phyloP scores from a whole-genome alignment of 2,113 vertebrate species.

The Erpornis zantholeuca region DNA sequence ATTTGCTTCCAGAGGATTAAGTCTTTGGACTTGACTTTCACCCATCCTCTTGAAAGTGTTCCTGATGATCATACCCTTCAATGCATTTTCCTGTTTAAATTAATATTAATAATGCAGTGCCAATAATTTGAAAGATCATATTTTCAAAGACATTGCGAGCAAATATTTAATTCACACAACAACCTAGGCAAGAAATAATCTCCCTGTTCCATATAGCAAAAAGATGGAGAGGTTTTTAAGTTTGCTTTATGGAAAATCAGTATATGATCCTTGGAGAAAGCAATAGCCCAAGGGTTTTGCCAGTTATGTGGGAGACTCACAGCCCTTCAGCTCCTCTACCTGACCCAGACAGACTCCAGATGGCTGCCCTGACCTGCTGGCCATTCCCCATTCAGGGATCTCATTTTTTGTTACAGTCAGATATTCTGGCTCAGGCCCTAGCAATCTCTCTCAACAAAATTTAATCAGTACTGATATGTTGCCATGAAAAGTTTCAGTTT shows the following conservation, averaged over 20 bases:
- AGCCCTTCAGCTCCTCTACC: background rate
- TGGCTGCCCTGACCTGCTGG: slow-evolving; percentile 37
- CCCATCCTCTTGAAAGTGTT: background rate
- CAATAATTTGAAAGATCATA: background rate
- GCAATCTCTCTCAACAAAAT: slow-evolving; percentile 40
- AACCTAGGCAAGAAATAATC: background rate
- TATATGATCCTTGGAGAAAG: background rate
- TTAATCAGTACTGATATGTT: slow-evolving; percentile 66
- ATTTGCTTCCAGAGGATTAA: slow-evolving; percentile 26
- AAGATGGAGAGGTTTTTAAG: background rate
- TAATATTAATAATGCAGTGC: background rate
- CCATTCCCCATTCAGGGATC: background rate
- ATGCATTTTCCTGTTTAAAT: background rate
- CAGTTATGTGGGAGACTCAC: background rate
- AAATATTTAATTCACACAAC: background rate
- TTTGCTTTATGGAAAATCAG: background rate
- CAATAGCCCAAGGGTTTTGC: background rate
- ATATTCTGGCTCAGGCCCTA: slow-evolving; percentile 33
- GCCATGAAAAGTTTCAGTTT: slow-evolving; percentile 63
- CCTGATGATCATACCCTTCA: background rate
- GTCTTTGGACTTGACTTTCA: background rate
- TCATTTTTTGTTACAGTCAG: slow-evolving; percentile 6
- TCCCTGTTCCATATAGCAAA: background rate
- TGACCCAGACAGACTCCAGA: slow-evolving; percentile 43
- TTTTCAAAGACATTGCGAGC: background rate